Base-by-base conservation (phyloP, 2,113 vertebrate genomes). In the Carassius gibelio region DNA sequence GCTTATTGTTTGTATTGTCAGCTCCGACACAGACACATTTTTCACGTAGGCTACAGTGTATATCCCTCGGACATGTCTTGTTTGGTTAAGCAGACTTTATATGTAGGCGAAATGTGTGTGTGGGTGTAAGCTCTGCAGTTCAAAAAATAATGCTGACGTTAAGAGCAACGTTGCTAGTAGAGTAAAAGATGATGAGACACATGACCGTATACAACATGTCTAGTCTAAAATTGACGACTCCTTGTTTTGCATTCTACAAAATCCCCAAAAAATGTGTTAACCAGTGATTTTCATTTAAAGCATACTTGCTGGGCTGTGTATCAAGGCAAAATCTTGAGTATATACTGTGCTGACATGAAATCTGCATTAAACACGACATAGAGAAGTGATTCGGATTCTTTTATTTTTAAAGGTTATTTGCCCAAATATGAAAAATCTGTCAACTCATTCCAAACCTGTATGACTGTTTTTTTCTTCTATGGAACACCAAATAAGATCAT, bases 1-100 rank as follows among this genome's bases (percentile, higher is more conserved):
- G 50, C 55, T 83, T 48, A 78, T 15, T n/a, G 55, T 72, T 59
- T 76, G 78, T 10, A 75, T 38, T 86, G 77, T 75, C 75, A 82
- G 66, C 77, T 64, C 42, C 71, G 1, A 45, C 52, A 45, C 66
- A 85, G 55, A 79, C 34, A 55, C 62, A 68, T 79, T 50, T 71
- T 23, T 69, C 48, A 30, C 13, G 45, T n/a, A 74, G 57, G 34
- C n/a, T 76, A 77, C 52, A 82, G 48, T 21, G 50, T 42, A 68
- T 80, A 50, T 50, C 11, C 36, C 69, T 66, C 10, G 11, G 15
- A 34, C 23, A 34, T 52, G 21, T 84, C 23, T 75, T 84, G 77
- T 84, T 87, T 81, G 13, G 52, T 52, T 82, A 36, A 48, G 42
- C 9, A 82, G 66, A 82, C 48, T 14, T 66, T 68, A 17, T 68